phyloP scores from a whole-genome alignment of 2,888 invertebrate genomes.

The Eulithis prunata region DNA sequence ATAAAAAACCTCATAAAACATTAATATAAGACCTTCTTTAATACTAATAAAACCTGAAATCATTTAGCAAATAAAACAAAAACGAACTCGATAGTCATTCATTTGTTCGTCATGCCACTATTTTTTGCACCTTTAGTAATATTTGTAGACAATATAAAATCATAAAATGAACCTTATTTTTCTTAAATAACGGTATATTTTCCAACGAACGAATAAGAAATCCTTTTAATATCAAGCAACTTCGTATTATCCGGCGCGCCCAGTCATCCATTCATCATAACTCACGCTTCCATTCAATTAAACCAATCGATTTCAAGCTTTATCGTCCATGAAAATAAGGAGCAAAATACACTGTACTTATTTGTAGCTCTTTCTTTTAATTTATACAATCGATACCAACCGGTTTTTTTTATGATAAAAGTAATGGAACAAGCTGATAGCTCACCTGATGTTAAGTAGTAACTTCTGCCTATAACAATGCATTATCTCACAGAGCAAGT shows the following conservation, averaged over 20 bases:
- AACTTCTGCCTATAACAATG: too few species aligned
- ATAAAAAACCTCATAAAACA: too few species aligned
- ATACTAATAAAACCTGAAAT: too few species aligned
- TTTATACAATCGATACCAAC: background rate
- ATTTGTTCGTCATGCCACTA: background rate
- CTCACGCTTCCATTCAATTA: conserved; percentile 23
- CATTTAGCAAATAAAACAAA: too few species aligned
- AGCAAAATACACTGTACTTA: conserved; percentile 11
- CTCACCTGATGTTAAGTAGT: too few species aligned
- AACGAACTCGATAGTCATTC: too few species aligned
- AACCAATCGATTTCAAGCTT: conserved; percentile 16
- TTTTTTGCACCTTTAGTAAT: background rate
- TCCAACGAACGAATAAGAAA: background rate
- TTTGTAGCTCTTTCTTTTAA: conserved; percentile 10
- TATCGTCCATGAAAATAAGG: conserved; percentile 23
- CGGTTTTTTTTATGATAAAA: too few species aligned
- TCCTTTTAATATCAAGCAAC: background rate
- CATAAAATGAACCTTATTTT: background rate
- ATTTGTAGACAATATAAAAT: background rate
- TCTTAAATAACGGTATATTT: background rate
- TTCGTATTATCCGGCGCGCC: conserved; percentile 13
- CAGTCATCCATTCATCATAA: conserved; percentile 23
- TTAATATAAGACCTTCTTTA: too few species aligned
- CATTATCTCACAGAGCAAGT: too few species aligned
- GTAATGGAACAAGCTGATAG: too few species aligned